Conservation (phyloP, 2,113 vertebrate species). For the Menidia beryllina region DNA sequence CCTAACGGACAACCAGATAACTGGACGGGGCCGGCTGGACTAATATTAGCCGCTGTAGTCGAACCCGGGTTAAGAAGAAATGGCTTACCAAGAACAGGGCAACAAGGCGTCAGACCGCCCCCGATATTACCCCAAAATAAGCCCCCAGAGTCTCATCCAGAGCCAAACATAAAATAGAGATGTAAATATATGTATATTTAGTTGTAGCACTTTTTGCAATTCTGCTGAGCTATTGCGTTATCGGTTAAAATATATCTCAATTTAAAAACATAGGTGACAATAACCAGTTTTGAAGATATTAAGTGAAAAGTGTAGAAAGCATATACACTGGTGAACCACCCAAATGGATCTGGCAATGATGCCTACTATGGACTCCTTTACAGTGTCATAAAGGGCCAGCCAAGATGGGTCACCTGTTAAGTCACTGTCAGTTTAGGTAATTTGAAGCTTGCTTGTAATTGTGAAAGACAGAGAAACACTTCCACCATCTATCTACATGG, state of each 20-base stretch:
- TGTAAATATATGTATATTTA: too few relatives aligned
- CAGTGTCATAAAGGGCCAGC: too few relatives aligned
- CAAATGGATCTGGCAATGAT: too few relatives aligned
- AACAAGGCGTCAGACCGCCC: background rate
- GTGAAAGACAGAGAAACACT: too few relatives aligned
- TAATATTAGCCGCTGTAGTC: background rate
- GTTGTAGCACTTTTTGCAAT: too few relatives aligned
- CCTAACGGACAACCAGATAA: constrained; percentile 43
- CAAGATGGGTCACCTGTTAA: too few relatives aligned
- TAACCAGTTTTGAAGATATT: background rate
- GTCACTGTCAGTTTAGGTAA: too few relatives aligned
- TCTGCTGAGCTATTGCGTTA: background rate
- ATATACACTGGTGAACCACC: too few relatives aligned
- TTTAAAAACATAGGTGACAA: background rate
- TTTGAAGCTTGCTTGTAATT: too few relatives aligned
- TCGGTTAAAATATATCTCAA: background rate
- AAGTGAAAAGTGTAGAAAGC: too few relatives aligned
- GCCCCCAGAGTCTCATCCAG: too few relatives aligned
- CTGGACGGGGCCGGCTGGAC: background rate
- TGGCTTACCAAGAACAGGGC: background rate
- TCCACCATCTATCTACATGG: too few relatives aligned
- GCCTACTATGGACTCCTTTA: background rate
- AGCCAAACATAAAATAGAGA: background rate
- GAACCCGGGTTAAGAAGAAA: background rate
- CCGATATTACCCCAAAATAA: background rate